Evolutionary conservation across 1,140 invertebrate genomes (phyloP).

Genomic region (Phortica variegata): DNA sequence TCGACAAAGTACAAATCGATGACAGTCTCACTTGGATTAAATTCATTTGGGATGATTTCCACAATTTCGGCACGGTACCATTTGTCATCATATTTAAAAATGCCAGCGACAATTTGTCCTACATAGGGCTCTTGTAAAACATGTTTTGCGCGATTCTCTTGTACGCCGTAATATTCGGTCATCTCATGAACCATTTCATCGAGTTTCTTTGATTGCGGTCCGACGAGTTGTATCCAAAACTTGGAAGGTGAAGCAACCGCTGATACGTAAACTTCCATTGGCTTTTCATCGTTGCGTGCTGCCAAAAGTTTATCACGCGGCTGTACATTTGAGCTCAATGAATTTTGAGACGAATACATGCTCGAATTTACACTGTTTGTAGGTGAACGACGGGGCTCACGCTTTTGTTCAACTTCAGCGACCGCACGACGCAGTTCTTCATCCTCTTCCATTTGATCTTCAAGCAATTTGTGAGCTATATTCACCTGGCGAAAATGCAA

Average conservation of each 20-base stretch:
- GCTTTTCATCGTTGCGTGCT: conserved; percentile 58
- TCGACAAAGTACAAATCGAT: conserved; percentile 76
- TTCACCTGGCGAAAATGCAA: conserved; percentile 25
- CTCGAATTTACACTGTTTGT: conserved; percentile 42
- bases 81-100: conserved; percentile 71
- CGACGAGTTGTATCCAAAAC: conserved; percentile 83
- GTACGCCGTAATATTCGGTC: conserved; percentile 72
- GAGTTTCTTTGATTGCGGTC: conserved; percentile 67
- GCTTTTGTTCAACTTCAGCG: conserved; percentile 58
- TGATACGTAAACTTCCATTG: conserved; percentile 79
- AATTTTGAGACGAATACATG: conserved; percentile 48
- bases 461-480: conserved; percentile 62
- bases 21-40: conserved; percentile 60
- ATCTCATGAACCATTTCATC: conserved; percentile 75
- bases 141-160: conserved; percentile 65
- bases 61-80: conserved; percentile 67
- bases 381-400: conserved; percentile 59
- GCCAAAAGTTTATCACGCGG: conserved; percentile 51
- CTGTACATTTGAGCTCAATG: conserved; percentile 39
- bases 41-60: conserved; percentile 63
- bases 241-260: conserved; percentile 74
- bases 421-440: conserved; percentile 57
- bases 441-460: conserved; percentile 64
- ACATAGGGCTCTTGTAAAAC: conserved; percentile 61
- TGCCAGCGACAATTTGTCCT: conserved; percentile 77